A percentile compares a stretch with the other conserved stretches of the same genome.
phyloP scores from a whole-genome alignment of 2,888 invertebrate species.

The Cephonodes hylas region DNA sequence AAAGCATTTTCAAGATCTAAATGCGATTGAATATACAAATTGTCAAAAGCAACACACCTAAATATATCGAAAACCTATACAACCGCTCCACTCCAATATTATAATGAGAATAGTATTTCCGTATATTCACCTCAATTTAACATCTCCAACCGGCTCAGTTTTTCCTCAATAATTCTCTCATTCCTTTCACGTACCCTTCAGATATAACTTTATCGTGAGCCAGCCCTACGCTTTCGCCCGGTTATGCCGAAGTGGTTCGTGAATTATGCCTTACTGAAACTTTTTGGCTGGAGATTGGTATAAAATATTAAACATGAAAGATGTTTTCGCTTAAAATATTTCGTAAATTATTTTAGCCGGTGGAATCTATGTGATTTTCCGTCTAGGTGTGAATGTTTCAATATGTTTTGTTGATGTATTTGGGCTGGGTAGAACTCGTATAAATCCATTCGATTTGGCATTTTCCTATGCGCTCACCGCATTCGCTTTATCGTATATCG shows the following conservation, averaged over 20 bases:
- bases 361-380: constrained; percentile 6
- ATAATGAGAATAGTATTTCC: not conserved
- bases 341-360: constrained; percentile 5
- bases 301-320: constrained; percentile 14
- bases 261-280: constrained; percentile 15
- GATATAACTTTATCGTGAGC: not conserved
- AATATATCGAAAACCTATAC: too few species aligned
- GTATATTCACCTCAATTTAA: not conserved
- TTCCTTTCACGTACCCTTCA: not conserved
- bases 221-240: constrained; percentile 7
- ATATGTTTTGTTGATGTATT: not conserved
- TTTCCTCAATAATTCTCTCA: not conserved
- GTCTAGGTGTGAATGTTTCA: not conserved
- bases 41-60: too few species aligned
- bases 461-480: not conserved
- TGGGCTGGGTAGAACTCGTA: not conserved
- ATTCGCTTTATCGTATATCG: not conserved
- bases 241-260: constrained; percentile 12
- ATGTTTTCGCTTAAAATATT: constrained; percentile 9
- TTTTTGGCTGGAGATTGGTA: constrained; percentile 14
- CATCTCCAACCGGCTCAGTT: not conserved
- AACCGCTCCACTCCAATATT: too few species aligned
- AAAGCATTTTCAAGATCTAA: not conserved
- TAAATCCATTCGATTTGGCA: not conserved
- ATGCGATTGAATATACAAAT: not conserved